phyloP scores from a whole-genome alignment of 2,113 vertebrate genomes.

The Hirundichthys speculiger region DNA sequence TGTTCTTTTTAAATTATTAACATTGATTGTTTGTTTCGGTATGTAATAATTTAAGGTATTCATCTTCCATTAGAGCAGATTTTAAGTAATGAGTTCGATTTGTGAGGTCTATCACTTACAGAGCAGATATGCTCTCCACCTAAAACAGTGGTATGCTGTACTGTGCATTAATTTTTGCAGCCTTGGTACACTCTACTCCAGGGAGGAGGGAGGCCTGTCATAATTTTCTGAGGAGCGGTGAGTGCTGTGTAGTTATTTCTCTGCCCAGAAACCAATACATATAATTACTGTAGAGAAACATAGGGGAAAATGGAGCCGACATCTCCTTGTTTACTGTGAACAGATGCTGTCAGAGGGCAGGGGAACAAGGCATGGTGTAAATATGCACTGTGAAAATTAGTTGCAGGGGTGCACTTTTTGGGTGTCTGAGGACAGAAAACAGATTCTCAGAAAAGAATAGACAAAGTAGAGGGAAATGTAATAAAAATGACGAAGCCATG shows the following conservation, averaged over 20 bases:
- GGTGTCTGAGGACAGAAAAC: constrained; percentile 19
- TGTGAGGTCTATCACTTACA: constrained; percentile 25
- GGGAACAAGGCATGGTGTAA: constrained; percentile 54
- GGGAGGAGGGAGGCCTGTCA: constrained; percentile 44
- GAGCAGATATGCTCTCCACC: constrained; percentile 11
- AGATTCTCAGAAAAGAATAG: constrained; percentile 5
- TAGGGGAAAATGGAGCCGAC: constrained; percentile 56
- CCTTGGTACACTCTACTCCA: constrained; percentile 9
- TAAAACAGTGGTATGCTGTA: constrained; percentile 7
- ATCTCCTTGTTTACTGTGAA: constrained; percentile 53
- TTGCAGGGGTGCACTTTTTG: constrained; percentile 12
- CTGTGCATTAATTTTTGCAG: constrained; percentile 29
- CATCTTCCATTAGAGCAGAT: too few relatives aligned
- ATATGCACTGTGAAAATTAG: constrained; percentile 49
- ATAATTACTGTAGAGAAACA: constrained; percentile 53
- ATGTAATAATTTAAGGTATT: too few relatives aligned
- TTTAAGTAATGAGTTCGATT: too few relatives aligned
- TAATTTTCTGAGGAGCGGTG: constrained; percentile 25
- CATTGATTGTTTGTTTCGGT: too few relatives aligned
- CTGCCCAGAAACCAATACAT: constrained; percentile 57
- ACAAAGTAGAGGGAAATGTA: neutral
- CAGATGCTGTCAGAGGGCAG: constrained; percentile 63
- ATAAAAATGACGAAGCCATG: neutral
- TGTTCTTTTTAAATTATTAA: too few relatives aligned
- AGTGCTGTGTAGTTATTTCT: constrained; percentile 49